Evolutionary conservation across 2,888 invertebrate genomes (phyloP).

Genomic region (Heteropelma amictum): DNA sequence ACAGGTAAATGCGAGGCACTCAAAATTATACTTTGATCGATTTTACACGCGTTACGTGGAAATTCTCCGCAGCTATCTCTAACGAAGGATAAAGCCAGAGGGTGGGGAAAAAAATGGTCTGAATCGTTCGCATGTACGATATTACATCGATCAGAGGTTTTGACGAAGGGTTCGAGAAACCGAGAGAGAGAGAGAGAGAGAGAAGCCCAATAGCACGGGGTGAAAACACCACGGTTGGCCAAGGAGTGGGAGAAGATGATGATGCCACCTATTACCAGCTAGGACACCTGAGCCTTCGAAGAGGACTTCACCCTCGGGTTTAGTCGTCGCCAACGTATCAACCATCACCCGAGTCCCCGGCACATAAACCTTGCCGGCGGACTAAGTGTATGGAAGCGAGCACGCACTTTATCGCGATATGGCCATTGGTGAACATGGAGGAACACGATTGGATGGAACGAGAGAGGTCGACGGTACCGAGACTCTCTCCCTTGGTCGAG

Average conservation of each 20-base stretch:
- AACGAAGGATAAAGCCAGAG: slow-evolving; percentile 1
- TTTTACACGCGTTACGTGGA: slow-evolving; percentile 1
- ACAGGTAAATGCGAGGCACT: slow-evolving; percentile 16
- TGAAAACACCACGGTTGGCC: slow-evolving; percentile 1
- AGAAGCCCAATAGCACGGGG: slow-evolving; percentile 61
- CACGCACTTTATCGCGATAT: slow-evolving; percentile 67
- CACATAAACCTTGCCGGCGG: slow-evolving; percentile 10
- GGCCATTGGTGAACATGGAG: slow-evolving; percentile 20
- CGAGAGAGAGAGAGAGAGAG: slow-evolving; percentile 56
- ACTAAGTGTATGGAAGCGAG: slow-evolving; percentile 70
- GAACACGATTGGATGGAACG: not conserved
- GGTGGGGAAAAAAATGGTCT: slow-evolving; percentile 36
- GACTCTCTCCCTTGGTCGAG: slow-evolving; percentile 46
- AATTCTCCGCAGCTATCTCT: not conserved
- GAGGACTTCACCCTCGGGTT: slow-evolving; percentile 53
- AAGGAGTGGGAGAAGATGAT: slow-evolving; percentile 60
- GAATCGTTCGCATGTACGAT: slow-evolving; percentile 64
- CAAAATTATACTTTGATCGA: slow-evolving; percentile 39
- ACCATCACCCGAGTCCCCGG: slow-evolving; percentile 22
- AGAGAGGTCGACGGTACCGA: not conserved
- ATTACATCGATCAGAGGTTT: slow-evolving; percentile 76
- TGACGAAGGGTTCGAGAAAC: slow-evolving; percentile 65
- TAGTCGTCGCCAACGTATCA: slow-evolving; percentile 29
- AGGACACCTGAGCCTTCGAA: slow-evolving; percentile 73
- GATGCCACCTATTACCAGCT: slow-evolving; percentile 74